These are phyloP conservation scores for Pheosia gnoma DNA, from an alignment of 2,888 invertebrate genomes.

Conservation along the genomic window DNA sequence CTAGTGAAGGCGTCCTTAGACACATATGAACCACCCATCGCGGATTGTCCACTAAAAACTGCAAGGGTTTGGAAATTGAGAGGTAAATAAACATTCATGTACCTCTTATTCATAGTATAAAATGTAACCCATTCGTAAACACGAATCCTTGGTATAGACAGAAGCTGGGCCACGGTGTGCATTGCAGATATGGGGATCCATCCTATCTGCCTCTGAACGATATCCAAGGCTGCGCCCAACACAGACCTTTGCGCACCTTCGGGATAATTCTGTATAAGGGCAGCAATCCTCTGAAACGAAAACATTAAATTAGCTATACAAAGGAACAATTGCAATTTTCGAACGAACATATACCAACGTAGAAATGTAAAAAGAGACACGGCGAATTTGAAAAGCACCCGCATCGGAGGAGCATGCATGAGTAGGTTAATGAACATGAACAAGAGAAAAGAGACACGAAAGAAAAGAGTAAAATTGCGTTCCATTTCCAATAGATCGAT, in stretches of 20 bases:
- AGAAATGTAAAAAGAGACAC: not conserved
- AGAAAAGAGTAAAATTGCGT: constrained; percentile 1
- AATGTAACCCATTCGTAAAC: constrained; percentile 75
- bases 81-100: not conserved
- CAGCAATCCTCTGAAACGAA: constrained; percentile 58
- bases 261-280: constrained; percentile 68
- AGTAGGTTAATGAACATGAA: constrained; percentile 7
- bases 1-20: too few species aligned
- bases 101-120: constrained; percentile 73
- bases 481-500: not conserved
- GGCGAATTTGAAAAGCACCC: not conserved
- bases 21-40: too few species aligned
- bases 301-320: not conserved
- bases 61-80: too few species aligned
- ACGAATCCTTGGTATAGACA: constrained; percentile 66
- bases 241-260: constrained; percentile 63
- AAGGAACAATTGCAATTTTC: constrained; percentile 1
- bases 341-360: not conserved
- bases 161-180: constrained; percentile 69
- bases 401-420: constrained; percentile 4
- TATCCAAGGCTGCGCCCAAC: constrained; percentile 57
- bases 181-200: constrained; percentile 77
- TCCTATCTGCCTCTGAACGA: constrained; percentile 73
- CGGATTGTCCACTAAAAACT: too few species aligned
- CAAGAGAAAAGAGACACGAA: constrained; percentile 3